Evolutionary conservation across 2,888 invertebrate species (phyloP).

Genomic region (Netelia virgata): DNA sequence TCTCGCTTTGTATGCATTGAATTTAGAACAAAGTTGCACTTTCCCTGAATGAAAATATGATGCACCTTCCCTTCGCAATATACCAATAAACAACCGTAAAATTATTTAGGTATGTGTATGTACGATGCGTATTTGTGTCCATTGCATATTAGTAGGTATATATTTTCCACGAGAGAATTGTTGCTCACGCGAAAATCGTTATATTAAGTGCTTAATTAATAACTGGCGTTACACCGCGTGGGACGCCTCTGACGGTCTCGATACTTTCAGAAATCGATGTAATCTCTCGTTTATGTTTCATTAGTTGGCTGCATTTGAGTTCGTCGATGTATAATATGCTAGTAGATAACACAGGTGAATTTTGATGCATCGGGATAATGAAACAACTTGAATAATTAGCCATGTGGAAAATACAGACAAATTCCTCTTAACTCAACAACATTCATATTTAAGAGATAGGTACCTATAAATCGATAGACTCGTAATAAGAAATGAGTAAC

Average conservation of each 20-base stretch:
- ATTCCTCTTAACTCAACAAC: too few relatives aligned
- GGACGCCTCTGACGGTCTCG: background rate
- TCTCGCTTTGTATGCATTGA: constrained; percentile 79
- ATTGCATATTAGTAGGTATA: background rate
- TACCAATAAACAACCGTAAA: constrained; percentile 27
- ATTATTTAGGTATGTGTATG: constrained; percentile 2
- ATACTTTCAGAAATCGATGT: background rate
- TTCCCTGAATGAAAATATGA: constrained; percentile 72
- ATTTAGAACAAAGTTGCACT: constrained; percentile 78
- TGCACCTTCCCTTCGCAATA: constrained; percentile 34
- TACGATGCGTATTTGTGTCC: background rate
- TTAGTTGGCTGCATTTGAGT: background rate
- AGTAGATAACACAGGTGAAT: too few relatives aligned
- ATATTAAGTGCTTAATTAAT: background rate
- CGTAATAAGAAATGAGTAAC: too few relatives aligned
- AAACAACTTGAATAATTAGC: too few relatives aligned
- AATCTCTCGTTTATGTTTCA: background rate
- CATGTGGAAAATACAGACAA: too few relatives aligned
- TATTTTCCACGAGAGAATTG: background rate
- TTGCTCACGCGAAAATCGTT: constrained; percentile 5
- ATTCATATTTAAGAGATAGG: background rate
- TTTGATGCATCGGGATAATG: too few relatives aligned
- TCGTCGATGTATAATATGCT: too few relatives aligned
- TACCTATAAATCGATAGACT: too few relatives aligned
- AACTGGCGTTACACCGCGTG: too few relatives aligned